Conservation (phyloP, 2,888 invertebrate genomes). For the Drosophila recens region DNA sequence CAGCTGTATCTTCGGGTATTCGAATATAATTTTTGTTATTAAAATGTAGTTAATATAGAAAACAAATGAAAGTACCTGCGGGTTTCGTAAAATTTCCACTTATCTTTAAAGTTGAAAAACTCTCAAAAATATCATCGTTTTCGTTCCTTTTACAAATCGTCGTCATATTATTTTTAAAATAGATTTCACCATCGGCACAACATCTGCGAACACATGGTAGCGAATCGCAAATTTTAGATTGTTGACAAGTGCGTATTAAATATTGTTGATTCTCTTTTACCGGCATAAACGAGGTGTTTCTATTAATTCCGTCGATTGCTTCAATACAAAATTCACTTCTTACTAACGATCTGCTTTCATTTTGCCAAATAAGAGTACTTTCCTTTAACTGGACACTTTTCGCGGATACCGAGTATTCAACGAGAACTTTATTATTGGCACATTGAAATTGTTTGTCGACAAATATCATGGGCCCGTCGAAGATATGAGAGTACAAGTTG, state of each 20-base stretch:
- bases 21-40: neutral
- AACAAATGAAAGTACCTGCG: conserved; percentile 67
- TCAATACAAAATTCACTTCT: conserved; percentile 81
- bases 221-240: conserved; percentile 47
- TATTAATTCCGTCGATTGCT: conserved; percentile 56
- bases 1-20: neutral
- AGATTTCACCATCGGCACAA: conserved; percentile 82
- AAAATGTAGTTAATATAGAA: too few species aligned
- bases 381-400: conserved; percentile 65
- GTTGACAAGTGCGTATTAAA: conserved; percentile 74
- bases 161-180: conserved; percentile 71
- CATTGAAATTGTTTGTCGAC: conserved; percentile 75
- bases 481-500: conserved; percentile 67
- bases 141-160: conserved; percentile 75
- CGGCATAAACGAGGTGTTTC: neutral
- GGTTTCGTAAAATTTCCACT: conserved; percentile 79
- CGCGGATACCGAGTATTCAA: conserved; percentile 78
- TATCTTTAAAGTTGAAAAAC: conserved; percentile 76
- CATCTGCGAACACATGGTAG: conserved; percentile 83
- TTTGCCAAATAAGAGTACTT: conserved; percentile 58
- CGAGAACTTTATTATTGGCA: conserved; percentile 69
- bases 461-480: conserved; percentile 71
- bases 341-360: conserved; percentile 53
- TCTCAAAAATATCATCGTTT: conserved; percentile 70
- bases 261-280: conserved; percentile 39